Conservation (phyloP, 1,140 invertebrate species). For the Tetragnatha versicolor region DNA sequence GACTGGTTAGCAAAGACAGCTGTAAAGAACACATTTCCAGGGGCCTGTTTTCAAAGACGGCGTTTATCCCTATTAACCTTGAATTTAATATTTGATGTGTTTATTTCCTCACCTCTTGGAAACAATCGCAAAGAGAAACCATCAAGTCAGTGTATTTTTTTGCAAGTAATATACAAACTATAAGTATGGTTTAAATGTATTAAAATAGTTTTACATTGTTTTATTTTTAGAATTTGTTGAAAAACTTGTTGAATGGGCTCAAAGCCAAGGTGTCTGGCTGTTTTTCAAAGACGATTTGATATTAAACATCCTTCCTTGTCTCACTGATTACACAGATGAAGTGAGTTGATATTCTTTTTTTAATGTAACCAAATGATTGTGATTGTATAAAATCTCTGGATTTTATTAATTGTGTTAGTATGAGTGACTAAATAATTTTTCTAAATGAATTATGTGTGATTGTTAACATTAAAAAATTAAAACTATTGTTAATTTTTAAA, state of each 20-base stretch:
- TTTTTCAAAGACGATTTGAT: constrained; percentile 20
- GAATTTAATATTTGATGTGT: constrained; percentile 22
- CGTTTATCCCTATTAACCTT: constrained; percentile 13
- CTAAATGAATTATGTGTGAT: too few relatives aligned
- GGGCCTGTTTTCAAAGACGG: constrained; percentile 41
- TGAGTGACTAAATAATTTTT: too few relatives aligned
- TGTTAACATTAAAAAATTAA: too few relatives aligned
- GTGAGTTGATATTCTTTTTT: constrained; percentile 2
- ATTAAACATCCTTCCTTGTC: constrained; percentile 26
- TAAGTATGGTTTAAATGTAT: neutral
- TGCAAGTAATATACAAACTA: neutral
- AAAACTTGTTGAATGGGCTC: constrained; percentile 3
- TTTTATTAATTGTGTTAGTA: too few relatives aligned
- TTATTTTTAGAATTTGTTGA: constrained; percentile 11
- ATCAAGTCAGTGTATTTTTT: constrained; percentile 23
- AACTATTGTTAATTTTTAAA: too few relatives aligned
- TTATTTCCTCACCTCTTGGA: neutral
- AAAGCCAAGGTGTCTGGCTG: constrained; percentile 7
- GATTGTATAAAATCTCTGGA: too few relatives aligned
- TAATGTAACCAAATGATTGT: too few relatives aligned
- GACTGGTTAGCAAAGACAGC: neutral
- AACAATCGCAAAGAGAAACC: constrained; percentile 43
- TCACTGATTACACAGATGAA: constrained; percentile 47
- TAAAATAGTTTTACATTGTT: neutral
- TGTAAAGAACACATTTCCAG: constrained; percentile 32